Conservation (phyloP, 2,113 vertebrate genomes). For the Pan troglodytes region NHGRI_mPanTro3-v2.1_pri NC_072418.2:31525501-31526000, state of each 20-base stretch:
- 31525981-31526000: not conserved
- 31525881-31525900: not conserved
- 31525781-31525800: not conserved
- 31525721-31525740: not conserved
- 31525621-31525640: not conserved
- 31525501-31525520: too few species aligned
- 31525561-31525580: too few species aligned
- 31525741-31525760: not conserved
- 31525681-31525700: not conserved
- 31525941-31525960: not conserved
- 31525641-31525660: not conserved
- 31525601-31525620: not conserved
- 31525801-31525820: not conserved
- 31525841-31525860: not conserved
- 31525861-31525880: not conserved
- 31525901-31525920: not conserved
- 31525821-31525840: not conserved
- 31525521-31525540: too few species aligned
- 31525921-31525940: not conserved
- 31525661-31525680: not conserved
- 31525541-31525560: too few species aligned
- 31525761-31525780: not conserved
- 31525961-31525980: not conserved
- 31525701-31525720: not conserved
- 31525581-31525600: not conserved